These are phyloP conservation scores for Heteractis magnifica DNA, from an alignment of 92 coral and sea anemone genomes.

Conservation along the genomic window DNA sequence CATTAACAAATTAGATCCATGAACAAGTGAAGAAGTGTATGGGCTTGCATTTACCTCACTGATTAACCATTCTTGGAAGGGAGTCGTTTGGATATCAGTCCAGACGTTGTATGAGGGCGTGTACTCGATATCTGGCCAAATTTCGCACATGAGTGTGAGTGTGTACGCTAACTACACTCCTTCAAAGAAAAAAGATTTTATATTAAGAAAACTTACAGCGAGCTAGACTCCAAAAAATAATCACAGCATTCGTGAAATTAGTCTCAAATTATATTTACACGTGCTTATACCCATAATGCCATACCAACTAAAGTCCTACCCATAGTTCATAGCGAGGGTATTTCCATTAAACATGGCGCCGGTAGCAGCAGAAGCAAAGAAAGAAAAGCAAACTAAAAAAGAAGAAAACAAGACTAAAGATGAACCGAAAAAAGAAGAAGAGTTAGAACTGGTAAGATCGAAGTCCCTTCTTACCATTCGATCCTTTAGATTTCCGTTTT, in stretches of 20 bases:
- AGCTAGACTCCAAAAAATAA: too few relatives aligned
- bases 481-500: neutral
- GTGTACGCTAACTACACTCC: too few relatives aligned
- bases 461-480: neutral
- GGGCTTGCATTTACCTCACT: too few relatives aligned
- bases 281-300: conserved; percentile 1
- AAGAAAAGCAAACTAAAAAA: conserved; percentile 64
- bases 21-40: too few relatives aligned
- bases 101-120: too few relatives aligned
- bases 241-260: too few relatives aligned
- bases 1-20: too few relatives aligned
- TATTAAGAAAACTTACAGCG: neutral
- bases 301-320: neutral
- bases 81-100: too few relatives aligned
- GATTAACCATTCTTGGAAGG: too few relatives aligned
- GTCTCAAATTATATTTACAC: neutral
- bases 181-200: too few relatives aligned
- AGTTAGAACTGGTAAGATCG: conserved; percentile 74
- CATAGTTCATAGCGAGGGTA: conserved; percentile 26
- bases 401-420: conserved; percentile 74
- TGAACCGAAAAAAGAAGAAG: conserved; percentile 90
- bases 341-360: conserved; percentile 96
- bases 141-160: too few relatives aligned
- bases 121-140: too few relatives aligned
- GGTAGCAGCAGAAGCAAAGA: conserved; percentile 69